phyloP scores from a whole-genome alignment of 1,140 invertebrate genomes.

The Cryptotermes secundus region DNA sequence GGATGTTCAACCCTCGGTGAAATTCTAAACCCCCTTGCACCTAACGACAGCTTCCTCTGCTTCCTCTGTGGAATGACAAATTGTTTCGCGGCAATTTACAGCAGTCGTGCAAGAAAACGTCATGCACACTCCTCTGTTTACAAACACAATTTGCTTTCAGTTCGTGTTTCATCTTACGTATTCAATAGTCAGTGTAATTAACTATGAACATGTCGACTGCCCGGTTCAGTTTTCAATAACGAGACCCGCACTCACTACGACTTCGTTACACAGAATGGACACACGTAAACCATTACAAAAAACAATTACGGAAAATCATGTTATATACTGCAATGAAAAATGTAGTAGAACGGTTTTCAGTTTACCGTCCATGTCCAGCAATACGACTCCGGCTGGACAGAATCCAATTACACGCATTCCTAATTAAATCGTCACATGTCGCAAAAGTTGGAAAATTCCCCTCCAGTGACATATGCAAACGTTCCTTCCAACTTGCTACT shows the following conservation, averaged over 20 bases:
- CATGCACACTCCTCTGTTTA: background rate
- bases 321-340: background rate
- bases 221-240: background rate
- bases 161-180: background rate
- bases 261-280: background rate
- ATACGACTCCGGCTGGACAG: background rate
- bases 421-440: background rate
- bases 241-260: background rate
- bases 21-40: too few species aligned
- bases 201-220: background rate
- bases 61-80: background rate
- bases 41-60: too few species aligned
- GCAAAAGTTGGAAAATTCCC: background rate
- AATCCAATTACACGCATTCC: background rate
- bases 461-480: too few species aligned
- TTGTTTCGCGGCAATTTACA: background rate
- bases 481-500: too few species aligned
- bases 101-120: background rate
- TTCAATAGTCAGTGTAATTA: background rate
- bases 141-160: background rate
- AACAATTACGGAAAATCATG: constrained; percentile 3
- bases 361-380: background rate
- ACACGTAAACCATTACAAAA: background rate
- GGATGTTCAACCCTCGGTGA: too few species aligned
- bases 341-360: background rate